Percentiles rank a stretch among this genome's conserved stretches.
Conservation (phyloP, 2,888 invertebrate species). For the Phengaris arion region DNA sequence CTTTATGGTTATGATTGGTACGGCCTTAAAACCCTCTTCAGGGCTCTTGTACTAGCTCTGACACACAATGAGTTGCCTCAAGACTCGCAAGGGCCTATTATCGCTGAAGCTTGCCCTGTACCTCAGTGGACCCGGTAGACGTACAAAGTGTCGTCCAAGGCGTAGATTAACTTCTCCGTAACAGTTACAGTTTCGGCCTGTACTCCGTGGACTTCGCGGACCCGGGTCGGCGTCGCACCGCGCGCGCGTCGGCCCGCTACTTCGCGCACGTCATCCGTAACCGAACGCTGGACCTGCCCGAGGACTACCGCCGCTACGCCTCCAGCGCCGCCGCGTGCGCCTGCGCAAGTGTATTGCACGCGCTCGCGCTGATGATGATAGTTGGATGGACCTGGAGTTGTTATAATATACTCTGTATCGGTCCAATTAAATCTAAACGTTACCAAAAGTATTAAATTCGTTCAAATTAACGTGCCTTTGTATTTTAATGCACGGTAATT, state of each 20-base stretch:
- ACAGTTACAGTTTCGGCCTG: conserved; percentile 44
- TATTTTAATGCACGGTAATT: no score
- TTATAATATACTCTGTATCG: background rate
- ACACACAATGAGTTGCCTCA: no score
- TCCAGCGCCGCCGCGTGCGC: background rate
- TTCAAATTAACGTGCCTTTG: no score
- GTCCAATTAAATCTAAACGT: background rate
- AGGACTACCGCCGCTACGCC: background rate
- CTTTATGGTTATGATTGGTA: no score
- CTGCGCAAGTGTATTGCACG: background rate
- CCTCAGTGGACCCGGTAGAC: no score
- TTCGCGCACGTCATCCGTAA: conserved; percentile 32
- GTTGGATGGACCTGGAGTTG: background rate
- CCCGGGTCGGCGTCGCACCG: conserved; percentile 39
- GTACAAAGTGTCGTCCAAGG: background rate
- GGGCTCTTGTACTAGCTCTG: no score
- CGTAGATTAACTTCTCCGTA: background rate
- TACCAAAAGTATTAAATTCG: no score
- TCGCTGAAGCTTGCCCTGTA: no score
- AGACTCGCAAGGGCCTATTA: no score
- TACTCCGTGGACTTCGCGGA: conserved; percentile 44
- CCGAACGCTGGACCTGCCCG: conserved; percentile 20
- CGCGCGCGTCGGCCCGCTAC: conserved; percentile 39
- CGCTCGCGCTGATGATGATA: background rate
- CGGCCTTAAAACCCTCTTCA: no score